Evolutionary conservation across 2,888 invertebrate species (phyloP).

Genomic region (Andricus quercusramuli): DNA sequence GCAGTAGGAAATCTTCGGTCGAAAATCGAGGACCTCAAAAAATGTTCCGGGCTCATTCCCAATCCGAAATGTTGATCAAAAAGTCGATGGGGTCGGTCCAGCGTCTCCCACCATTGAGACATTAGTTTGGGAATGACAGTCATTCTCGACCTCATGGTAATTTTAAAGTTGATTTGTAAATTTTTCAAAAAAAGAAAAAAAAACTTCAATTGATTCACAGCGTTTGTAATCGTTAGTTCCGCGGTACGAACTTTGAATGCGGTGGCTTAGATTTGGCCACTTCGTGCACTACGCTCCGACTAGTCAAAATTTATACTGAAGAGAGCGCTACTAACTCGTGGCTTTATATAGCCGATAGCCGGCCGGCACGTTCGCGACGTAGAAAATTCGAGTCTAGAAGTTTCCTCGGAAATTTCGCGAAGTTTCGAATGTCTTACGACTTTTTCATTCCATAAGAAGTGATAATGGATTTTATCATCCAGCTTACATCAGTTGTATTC

Average conservation of each 20-base stretch:
- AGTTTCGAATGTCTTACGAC: neutral
- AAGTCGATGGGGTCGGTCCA: conserved; percentile 79
- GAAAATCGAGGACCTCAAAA: conserved; percentile 45
- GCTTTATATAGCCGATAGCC: conserved; percentile 22
- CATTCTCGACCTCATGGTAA: conserved; percentile 63
- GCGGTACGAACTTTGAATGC: conserved; percentile 4
- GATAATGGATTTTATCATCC: too few relatives aligned
- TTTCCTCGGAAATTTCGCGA: neutral
- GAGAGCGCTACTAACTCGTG: neutral
- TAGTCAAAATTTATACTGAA: conserved; percentile 40
- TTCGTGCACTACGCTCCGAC: too few relatives aligned
- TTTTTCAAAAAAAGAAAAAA: conserved; percentile 33
- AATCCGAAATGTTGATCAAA: conserved; percentile 52
- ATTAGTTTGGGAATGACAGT: conserved; percentile 77
- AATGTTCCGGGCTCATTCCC: conserved; percentile 43
- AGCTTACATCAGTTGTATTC: too few relatives aligned
- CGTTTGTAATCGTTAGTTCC: neutral
- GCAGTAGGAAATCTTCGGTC: conserved; percentile 41
- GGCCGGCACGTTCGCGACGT: neutral
- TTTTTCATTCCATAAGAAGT: too few relatives aligned
- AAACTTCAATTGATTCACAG: neutral
- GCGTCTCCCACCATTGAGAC: conserved; percentile 78
- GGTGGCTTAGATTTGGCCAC: conserved; percentile 13
- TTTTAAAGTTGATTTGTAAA: neutral
- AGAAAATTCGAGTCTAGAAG: neutral